Percentiles rank a stretch among this genome's conserved stretches.
phyloP scores from a whole-genome alignment of 2,113 vertebrate species.

The Aegithalos caudatus region DNA sequence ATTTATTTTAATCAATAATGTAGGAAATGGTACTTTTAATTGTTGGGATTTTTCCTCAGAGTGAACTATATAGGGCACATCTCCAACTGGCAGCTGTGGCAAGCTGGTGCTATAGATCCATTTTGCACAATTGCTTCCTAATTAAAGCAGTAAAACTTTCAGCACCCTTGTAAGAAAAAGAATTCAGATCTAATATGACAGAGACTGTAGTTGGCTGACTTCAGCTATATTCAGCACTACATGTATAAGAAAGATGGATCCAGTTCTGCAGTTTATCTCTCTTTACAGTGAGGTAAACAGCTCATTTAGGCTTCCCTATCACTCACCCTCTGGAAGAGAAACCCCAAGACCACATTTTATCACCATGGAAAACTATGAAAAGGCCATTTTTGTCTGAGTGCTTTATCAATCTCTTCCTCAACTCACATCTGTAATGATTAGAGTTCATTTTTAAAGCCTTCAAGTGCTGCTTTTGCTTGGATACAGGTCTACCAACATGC shows the following conservation, averaged over 20 bases:
- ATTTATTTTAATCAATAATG: neutral
- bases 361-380: neutral
- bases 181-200: neutral
- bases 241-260: neutral
- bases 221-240: neutral
- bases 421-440: neutral
- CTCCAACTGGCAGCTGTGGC: neutral
- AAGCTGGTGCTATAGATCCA: neutral
- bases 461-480: neutral
- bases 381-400: neutral
- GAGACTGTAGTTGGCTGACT: neutral
- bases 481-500: neutral
- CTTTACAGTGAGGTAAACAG: neutral
- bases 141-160: constrained; percentile 11
- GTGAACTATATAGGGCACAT: neutral
- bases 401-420: neutral
- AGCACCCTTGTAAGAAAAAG: neutral
- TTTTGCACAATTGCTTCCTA: neutral
- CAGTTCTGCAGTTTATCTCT: neutral
- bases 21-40: neutral
- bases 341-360: neutral
- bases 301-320: neutral
- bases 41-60: neutral
- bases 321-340: neutral
- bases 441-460: neutral